Base-by-base conservation (phyloP, 2,797 vertebrate species). In the Centropyge bicolor region DNA sequence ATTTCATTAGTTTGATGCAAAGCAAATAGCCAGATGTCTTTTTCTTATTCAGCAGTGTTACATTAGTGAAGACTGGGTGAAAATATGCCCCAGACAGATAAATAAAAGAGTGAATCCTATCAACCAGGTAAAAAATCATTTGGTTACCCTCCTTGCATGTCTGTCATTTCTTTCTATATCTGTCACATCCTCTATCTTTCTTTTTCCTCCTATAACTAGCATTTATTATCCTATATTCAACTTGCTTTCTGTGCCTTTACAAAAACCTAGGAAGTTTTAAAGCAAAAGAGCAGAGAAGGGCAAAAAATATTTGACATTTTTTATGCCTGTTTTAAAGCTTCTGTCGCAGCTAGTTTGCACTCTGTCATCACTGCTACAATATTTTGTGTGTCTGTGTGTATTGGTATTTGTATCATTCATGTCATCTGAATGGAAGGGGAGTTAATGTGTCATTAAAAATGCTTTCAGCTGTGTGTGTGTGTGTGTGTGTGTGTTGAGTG, bases 341-440 rank as follows among this genome's bases (percentile, higher is more conserved):
- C 52, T 8, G 20, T 66, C 46, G 36, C 27, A 73, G 46, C 31
- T 14, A 40, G 54, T 66, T 69, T 56, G 36, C 24, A 3, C 43
- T 63, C 51, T 52, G 20, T 49, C 36, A 35, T 27, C 13, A 35
- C 35, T 43, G 54, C 19, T 7, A 22, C 16, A 55, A 8, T n/a
- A 27, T 31, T 22, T 70, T 46, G 17, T 56, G 57, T n/a, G 27
- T 27, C 36, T 48, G 17, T 38, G 22, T 40, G 36, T 49, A 8
- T 76, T 8, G 81, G 71, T 49, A 72, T 76, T 8, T 82, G 71
- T 49, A 72, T 76, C 31, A 70, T 49, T 40, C 20, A 35, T 40
- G 31, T 10, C 1, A 11, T 71, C 35, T 67, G 61, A 78, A 77
- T 31, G 22, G 45, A 65, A 4, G 8, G 8, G 8, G 10, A 51